Conservation (phyloP, 2,888 invertebrate genomes). For the Sepioteuthis lessoniana region DNA sequence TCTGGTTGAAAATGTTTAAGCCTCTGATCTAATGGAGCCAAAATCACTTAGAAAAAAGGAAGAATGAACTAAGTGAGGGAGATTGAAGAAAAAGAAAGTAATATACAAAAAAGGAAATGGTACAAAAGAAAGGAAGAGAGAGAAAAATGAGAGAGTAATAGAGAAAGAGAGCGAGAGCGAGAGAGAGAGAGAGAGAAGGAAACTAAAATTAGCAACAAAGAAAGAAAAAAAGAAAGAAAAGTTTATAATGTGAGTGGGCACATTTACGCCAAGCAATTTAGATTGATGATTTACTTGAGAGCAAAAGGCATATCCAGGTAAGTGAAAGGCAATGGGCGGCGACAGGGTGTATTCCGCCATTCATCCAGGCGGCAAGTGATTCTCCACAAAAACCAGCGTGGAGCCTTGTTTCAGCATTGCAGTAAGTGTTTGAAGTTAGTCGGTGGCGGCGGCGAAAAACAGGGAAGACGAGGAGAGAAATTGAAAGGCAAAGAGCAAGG, state of each 20-base stretch:
- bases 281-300: not conserved
- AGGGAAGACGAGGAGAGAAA: not conserved
- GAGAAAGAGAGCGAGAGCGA: not conserved
- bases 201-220: not conserved
- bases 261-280: not conserved
- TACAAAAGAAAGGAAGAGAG: not conserved
- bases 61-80: not conserved
- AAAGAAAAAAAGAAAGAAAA: not conserved
- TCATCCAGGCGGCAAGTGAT: not conserved
- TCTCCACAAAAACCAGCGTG: not conserved
- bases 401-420: not conserved
- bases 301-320: not conserved
- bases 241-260: not conserved
- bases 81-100: not conserved
- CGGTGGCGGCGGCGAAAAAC: not conserved
- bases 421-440: conserved; percentile 20
- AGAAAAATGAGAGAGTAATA: not conserved
- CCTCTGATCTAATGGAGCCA: not conserved
- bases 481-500: not conserved
- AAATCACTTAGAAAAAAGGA: not conserved
- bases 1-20: not conserved
- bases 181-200: not conserved
- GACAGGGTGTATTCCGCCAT: not conserved
- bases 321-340: not conserved
- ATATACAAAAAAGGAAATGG: not conserved